phyloP scores from a whole-genome alignment of 2,888 invertebrate species.

The Steinernema carpocapsae region DNA sequence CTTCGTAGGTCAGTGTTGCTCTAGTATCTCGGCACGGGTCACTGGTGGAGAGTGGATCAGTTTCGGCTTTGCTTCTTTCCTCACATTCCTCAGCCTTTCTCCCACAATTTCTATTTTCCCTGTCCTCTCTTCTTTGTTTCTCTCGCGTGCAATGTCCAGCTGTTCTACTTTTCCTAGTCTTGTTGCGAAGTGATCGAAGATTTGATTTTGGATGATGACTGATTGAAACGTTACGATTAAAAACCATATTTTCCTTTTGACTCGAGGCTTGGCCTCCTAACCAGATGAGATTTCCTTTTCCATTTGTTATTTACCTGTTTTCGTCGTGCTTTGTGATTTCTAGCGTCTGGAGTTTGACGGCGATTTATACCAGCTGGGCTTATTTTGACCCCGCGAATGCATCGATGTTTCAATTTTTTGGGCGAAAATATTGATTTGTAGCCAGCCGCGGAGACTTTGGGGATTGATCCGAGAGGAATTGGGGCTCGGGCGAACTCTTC shows the following conservation, averaged over 20 bases:
- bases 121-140: background rate
- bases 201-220: background rate
- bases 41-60: constrained; percentile 29
- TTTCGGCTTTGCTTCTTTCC: constrained; percentile 26
- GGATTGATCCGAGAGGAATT: too few species aligned
- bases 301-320: constrained; percentile 17
- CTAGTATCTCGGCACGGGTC: constrained; percentile 26
- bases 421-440: too few species aligned
- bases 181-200: constrained; percentile 22
- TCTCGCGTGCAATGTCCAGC: constrained; percentile 26
- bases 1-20: constrained; percentile 28
- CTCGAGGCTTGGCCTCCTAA: too few species aligned
- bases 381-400: too few species aligned
- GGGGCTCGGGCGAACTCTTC: background rate
- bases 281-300: background rate
- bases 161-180: constrained; percentile 34
- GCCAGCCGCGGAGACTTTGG: too few species aligned
- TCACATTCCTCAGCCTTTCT: constrained; percentile 6
- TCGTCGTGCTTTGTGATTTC: background rate
- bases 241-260: background rate
- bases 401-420: too few species aligned
- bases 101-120: background rate
- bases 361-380: too few species aligned
- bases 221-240: background rate
- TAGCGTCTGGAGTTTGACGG: background rate